These are phyloP conservation scores for Galeopterus variegatus DNA, from an alignment of 2,113 vertebrate species.

Conservation along the genomic window DNA sequence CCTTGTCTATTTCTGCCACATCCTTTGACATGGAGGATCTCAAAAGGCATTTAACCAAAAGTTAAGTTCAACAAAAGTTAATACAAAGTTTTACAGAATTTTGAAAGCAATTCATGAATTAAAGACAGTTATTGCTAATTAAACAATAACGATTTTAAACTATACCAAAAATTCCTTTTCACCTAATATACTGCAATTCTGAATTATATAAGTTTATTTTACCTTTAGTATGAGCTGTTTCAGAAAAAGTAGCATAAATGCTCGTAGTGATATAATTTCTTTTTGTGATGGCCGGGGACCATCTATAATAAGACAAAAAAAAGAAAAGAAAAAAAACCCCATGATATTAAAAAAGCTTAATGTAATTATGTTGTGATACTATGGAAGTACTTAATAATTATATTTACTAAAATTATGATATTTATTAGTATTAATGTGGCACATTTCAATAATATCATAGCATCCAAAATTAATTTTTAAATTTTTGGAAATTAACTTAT, in stretches of 20 bases:
- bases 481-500: background rate
- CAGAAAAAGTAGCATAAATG: constrained; percentile 98
- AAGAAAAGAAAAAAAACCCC: background rate
- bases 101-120: constrained; percentile 36
- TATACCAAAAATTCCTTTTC: background rate
- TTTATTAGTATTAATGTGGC: background rate
- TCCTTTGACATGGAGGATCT: background rate
- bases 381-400: background rate
- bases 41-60: background rate
- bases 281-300: constrained; percentile 97
- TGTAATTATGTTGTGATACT: background rate
- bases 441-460: background rate
- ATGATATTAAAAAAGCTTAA: constrained; percentile 55
- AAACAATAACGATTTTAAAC: constrained; percentile 26
- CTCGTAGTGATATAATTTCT: constrained; percentile 96
- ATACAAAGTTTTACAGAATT: background rate
- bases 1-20: background rate
- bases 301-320: constrained; percentile 90
- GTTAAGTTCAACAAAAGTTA: constrained; percentile 40
- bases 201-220: constrained; percentile 76
- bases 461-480: constrained; percentile 15
- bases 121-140: background rate
- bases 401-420: background rate
- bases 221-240: constrained; percentile 99
- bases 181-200: background rate